Percentiles rank a stretch among this genome's conserved stretches.
phyloP scores from a whole-genome alignment of 2,888 invertebrate genomes.

The Meloe dianella region DNA sequence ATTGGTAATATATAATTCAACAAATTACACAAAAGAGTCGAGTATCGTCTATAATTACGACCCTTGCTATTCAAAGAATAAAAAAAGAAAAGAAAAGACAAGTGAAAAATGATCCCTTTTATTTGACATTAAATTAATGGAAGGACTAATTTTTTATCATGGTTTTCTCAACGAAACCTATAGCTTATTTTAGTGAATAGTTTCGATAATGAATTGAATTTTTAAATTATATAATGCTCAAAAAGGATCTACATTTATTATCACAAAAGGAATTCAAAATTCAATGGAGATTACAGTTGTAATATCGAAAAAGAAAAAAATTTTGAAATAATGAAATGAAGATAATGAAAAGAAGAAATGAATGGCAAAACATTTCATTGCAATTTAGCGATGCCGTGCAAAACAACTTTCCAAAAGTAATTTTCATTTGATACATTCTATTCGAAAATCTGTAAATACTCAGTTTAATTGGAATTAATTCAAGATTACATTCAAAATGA shows the following conservation, averaged over 20 bases:
- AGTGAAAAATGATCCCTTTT: conserved; percentile 28
- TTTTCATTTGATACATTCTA: conserved; percentile 6
- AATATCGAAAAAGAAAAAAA: not conserved
- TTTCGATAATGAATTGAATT: conserved; percentile 22
- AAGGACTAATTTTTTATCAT: conserved; percentile 26
- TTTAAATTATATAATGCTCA: conserved; percentile 15
- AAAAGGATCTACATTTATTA: conserved; percentile 11
- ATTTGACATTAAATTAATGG: conserved; percentile 29
- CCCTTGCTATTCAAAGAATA: conserved; percentile 19
- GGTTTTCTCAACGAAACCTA: conserved; percentile 18
- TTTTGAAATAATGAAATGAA: conserved; percentile 1
- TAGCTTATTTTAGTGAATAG: conserved; percentile 18
- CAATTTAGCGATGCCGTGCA: conserved; percentile 10
- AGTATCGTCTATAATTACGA: conserved; percentile 26
- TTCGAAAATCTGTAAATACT: conserved; percentile 9
- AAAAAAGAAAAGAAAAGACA: conserved; percentile 20
- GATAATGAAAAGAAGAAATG: not conserved
- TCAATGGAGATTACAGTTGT: conserved; percentile 13
- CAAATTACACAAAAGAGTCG: conserved; percentile 20
- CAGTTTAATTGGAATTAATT: conserved; percentile 16
- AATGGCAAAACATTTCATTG: conserved; percentile 16
- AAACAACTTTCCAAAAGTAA: conserved; percentile 13
- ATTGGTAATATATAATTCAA: conserved; percentile 19
- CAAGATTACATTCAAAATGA: conserved; percentile 3
- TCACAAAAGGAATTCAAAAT: conserved; percentile 13